phyloP scores from a whole-genome alignment of 2,113 vertebrate species.

The Pollimyrus isidori region DNA sequence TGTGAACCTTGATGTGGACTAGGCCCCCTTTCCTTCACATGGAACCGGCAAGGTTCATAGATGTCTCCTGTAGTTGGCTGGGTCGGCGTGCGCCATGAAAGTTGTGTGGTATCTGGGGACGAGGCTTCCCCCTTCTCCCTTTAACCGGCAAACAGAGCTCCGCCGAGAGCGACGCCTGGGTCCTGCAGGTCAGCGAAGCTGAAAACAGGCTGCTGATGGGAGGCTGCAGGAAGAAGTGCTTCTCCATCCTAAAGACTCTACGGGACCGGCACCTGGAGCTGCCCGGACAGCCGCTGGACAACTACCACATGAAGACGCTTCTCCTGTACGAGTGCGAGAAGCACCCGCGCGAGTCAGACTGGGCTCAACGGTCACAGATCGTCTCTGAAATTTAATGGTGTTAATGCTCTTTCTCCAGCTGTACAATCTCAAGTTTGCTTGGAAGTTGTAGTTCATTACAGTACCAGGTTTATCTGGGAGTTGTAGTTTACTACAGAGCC shows the following conservation, averaged over 20 bases:
- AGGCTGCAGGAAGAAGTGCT: constrained; percentile 94
- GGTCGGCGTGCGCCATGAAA: not conserved
- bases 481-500: not conserved
- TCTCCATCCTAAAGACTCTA: constrained; percentile 90
- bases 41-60: not conserved
- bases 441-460: not conserved
- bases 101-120: not conserved
- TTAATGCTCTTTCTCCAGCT: not conserved
- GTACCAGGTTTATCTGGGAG: not conserved
- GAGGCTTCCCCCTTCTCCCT: not conserved
- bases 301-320: constrained; percentile 99
- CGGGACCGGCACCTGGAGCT: constrained; percentile 79
- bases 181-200: constrained; percentile 93
- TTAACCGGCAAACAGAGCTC: constrained; percentile 78
- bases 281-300: constrained; percentile 42
- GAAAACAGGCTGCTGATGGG: constrained; percentile 94
- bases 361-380: constrained; percentile 48
- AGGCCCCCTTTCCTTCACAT: not conserved
- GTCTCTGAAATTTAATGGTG: not conserved
- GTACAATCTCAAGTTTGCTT: not conserved
- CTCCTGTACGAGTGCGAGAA: constrained; percentile 98
- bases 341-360: constrained; percentile 92
- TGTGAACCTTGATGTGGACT: not conserved
- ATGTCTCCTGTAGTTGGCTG: not conserved
- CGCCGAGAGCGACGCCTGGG: constrained; percentile 93